Percentiles rank a stretch among this genome's conserved stretches.
Evolutionary conservation across 1,140 invertebrate genomes (phyloP).

Genomic region (Drosophila ironensis): DNA sequence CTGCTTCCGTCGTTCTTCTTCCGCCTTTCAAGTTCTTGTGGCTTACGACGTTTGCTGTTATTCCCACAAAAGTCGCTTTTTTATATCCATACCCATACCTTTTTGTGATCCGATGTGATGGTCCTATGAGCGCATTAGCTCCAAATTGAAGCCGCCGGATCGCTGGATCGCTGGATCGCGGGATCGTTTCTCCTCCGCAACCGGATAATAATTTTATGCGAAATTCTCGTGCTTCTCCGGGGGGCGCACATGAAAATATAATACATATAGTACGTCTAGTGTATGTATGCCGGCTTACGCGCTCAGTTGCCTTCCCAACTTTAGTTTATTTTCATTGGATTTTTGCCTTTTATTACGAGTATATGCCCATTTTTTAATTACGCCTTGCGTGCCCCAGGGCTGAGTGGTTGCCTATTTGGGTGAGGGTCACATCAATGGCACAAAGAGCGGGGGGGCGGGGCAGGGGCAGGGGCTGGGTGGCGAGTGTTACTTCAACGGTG

Average conservation of each 20-base stretch:
- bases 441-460: slow-evolving; percentile 22
- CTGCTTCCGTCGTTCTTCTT: slow-evolving; percentile 58
- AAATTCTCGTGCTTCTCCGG: slow-evolving; percentile 63
- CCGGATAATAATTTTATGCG: slow-evolving; percentile 58
- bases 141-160: slow-evolving; percentile 29
- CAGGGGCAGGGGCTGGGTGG: no score
- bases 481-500: not conserved
- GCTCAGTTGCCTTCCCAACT: slow-evolving; percentile 13
- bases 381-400: slow-evolving; percentile 33
- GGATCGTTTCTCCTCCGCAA: not conserved
- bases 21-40: slow-evolving; percentile 42
- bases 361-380: slow-evolving; percentile 20
- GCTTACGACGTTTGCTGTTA: slow-evolving; percentile 61
- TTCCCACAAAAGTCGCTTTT: slow-evolving; percentile 49
- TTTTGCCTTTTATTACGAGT: not conserved
- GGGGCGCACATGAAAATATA: not conserved
- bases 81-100: not conserved
- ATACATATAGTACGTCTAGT: not conserved
- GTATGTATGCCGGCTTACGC: not conserved
- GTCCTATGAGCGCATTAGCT: slow-evolving; percentile 39
- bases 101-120: not conserved
- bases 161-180: no score
- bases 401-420: slow-evolving; percentile 28
- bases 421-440: slow-evolving; percentile 21
- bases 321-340: slow-evolving; percentile 10